Evolutionary conservation across 1,140 invertebrate genomes (phyloP).

Genomic region (Heliothis subflexa): DNA sequence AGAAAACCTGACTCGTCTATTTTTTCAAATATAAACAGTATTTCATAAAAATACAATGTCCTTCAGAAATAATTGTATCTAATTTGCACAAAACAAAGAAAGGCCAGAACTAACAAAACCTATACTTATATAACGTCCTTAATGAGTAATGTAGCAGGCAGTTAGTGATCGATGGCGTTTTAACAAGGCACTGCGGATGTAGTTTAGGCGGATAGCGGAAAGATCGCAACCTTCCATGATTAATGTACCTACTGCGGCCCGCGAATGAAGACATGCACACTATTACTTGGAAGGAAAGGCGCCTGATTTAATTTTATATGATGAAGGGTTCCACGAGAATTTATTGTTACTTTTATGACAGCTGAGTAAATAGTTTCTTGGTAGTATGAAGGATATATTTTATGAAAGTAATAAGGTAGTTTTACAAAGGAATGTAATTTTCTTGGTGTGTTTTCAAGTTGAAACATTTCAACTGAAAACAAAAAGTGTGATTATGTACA

Average conservation of each 20-base stretch:
- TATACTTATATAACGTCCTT: neutral
- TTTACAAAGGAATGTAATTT: too few relatives aligned
- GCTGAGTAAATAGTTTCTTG: too few relatives aligned
- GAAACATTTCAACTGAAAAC: too few relatives aligned
- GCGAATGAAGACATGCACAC: neutral
- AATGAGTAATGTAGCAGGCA: neutral
- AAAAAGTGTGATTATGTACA: too few relatives aligned
- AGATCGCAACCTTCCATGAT: constrained; percentile 16
- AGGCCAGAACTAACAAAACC: neutral
- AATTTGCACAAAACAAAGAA: neutral
- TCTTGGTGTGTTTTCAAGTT: too few relatives aligned
- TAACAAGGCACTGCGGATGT: constrained; percentile 22
- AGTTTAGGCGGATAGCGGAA: neutral
- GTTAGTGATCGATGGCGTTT: constrained; percentile 1
- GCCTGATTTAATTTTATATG: neutral
- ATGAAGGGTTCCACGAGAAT: neutral
- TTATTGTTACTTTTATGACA: neutral
- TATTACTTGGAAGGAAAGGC: neutral
- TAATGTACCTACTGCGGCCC: neutral
- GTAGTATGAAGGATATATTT: neutral
- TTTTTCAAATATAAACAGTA: too few relatives aligned
- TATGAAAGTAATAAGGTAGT: neutral
- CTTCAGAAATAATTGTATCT: too few relatives aligned
- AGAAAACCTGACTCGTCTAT: too few relatives aligned
- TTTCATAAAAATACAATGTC: too few relatives aligned